These are phyloP conservation scores for Achroia grisella DNA, from an alignment of 1,140 invertebrate species.

Conservation along the genomic window DNA sequence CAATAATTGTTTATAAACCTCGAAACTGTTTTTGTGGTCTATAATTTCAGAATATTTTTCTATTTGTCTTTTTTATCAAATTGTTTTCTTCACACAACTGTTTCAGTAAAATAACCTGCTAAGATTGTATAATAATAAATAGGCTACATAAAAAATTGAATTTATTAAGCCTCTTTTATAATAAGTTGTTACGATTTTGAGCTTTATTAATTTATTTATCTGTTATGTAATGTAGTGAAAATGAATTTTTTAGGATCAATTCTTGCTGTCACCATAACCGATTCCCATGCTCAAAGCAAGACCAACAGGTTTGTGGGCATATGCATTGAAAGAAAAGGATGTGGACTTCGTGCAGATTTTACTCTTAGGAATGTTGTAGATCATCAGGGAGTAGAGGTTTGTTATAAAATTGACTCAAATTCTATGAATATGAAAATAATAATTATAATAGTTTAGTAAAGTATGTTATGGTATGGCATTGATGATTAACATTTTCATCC, in stretches of 20 bases:
- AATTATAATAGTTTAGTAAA: too few species aligned
- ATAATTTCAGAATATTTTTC: too few species aligned
- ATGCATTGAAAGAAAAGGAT: constrained; percentile 89
- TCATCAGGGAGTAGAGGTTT: constrained; percentile 84
- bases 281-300: constrained; percentile 90
- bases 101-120: too few species aligned
- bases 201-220: too few species aligned
- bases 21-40: not conserved
- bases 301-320: constrained; percentile 95
- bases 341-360: constrained; percentile 89
- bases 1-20: not conserved
- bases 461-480: too few species aligned
- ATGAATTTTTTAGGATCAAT: constrained; percentile 78
- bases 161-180: not conserved
- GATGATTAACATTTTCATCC: too few species aligned
- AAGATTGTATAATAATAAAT: too few species aligned
- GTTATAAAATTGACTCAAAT: not conserved
- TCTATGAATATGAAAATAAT: too few species aligned
- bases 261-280: constrained; percentile 93
- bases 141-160: too few species aligned
- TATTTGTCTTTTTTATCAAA: too few species aligned
- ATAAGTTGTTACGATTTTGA: not conserved
- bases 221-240: not conserved
- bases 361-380: constrained; percentile 95
- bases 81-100: too few species aligned